Evolutionary conservation across 2,888 invertebrate species (phyloP).

Genomic region (Drosophila suboccidentalis): DNA sequence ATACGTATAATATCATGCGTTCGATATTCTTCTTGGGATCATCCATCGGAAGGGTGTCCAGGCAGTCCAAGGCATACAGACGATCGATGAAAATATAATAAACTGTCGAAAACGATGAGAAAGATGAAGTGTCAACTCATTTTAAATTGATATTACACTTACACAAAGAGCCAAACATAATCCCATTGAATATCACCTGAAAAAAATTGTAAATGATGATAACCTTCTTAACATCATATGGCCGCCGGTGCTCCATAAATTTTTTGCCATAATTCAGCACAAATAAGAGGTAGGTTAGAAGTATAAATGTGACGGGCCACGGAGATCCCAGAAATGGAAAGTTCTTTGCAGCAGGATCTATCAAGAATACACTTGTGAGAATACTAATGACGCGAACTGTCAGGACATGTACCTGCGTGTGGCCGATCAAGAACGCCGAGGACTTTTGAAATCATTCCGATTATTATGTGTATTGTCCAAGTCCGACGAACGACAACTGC

Average conservation of each 20-base stretch:
- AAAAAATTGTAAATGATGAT: conserved; percentile 9
- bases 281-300: not conserved
- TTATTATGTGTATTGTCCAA: not conserved
- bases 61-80: conserved; percentile 1
- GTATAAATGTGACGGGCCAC: not conserved
- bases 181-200: conserved; percentile 19
- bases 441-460: conserved; percentile 1
- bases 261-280: conserved; percentile 19
- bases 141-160: not conserved
- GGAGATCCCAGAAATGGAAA: conserved; percentile 6
- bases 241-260: conserved; percentile 15
- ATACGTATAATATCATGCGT: not conserved
- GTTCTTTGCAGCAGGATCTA: conserved; percentile 13
- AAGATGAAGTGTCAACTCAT: rapidly evolving
- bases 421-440: conserved; percentile 1
- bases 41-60: conserved; percentile 4
- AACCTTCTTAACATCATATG: conserved; percentile 9
- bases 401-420: conserved; percentile 1
- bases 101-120: not conserved
- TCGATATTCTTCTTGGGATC: conserved; percentile 10
- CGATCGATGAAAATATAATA: not conserved
- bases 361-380: not conserved
- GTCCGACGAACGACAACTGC: not conserved
- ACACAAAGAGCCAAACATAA: not conserved
- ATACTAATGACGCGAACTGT: not conserved